phyloP scores from a whole-genome alignment of 2,888 invertebrate genomes.

The Morpho helenor region DNA sequence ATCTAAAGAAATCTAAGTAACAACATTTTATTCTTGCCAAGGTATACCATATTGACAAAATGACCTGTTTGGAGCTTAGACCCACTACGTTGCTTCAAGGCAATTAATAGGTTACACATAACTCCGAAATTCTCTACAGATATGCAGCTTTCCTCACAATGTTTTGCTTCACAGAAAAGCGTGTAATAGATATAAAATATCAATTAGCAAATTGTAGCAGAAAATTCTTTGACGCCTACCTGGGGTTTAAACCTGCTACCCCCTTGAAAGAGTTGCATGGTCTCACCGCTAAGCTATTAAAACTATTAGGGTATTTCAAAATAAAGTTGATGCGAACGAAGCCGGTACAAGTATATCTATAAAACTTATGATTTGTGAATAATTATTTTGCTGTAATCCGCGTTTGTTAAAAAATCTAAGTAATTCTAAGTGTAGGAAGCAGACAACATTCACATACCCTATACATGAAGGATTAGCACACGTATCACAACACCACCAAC shows the following conservation, averaged over 20 bases:
- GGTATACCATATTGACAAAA: no score
- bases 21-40: neutral
- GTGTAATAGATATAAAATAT: neutral
- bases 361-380: no score
- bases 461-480: no score
- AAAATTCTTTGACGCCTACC: neutral
- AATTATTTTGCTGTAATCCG: no score
- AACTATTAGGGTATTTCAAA: no score
- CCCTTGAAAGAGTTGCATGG: neutral
- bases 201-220: neutral
- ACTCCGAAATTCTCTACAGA: neutral
- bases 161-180: neutral
- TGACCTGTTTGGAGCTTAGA: neutral
- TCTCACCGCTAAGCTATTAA: no score
- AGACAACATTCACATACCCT: no score
- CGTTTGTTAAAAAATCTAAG: no score
- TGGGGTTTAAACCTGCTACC: neutral
- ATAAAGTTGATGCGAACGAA: no score
- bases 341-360: no score
- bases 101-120: neutral
- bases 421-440: no score
- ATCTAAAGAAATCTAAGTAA: neutral
- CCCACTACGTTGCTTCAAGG: neutral
- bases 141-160: neutral
- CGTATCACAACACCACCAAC: no score